Percentiles rank a stretch among this genome's conserved stretches.
Evolutionary conservation across 1,140 invertebrate genomes (phyloP).

Genomic region (Hermatobates lingyangjiaoensis): DNA sequence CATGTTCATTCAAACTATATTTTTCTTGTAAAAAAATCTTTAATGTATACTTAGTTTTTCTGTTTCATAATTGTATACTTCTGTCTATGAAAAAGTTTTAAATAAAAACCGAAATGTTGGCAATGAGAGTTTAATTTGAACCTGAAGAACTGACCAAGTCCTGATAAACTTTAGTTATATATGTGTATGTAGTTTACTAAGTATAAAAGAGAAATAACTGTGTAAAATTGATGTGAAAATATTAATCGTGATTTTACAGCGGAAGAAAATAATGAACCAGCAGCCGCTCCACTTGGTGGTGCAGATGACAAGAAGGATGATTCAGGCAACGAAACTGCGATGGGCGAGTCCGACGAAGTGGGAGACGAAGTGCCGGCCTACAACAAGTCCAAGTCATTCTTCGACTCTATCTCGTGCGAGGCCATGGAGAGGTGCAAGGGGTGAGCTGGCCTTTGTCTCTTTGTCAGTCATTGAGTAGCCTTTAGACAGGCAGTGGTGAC

Average conservation of each 20-base stretch:
- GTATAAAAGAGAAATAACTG: too few species aligned
- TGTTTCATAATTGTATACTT: too few species aligned
- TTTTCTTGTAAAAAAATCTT: too few species aligned
- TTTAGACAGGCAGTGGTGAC: not conserved
- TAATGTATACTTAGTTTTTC: too few species aligned
- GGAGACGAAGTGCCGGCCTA: constrained; percentile 64
- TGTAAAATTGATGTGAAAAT: not conserved
- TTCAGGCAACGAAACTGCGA: constrained; percentile 64
- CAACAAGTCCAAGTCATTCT: constrained; percentile 95
- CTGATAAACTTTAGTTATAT: too few species aligned
- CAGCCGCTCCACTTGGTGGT: constrained; percentile 26
- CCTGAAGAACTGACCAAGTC: too few species aligned
- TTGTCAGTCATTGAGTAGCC: too few species aligned
- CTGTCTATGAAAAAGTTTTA: too few species aligned
- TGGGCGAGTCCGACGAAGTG: constrained; percentile 34
- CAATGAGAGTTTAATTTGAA: too few species aligned
- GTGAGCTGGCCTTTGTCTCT: constrained; percentile 25
- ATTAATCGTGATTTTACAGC: not conserved
- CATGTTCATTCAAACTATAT: too few species aligned
- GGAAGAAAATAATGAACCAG: constrained; percentile 19
- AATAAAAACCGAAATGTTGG: too few species aligned
- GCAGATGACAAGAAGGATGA: constrained; percentile 61
- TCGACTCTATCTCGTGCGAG: constrained; percentile 97
- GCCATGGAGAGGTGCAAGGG: constrained; percentile 79
- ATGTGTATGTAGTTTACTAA: too few species aligned